phyloP scores from a whole-genome alignment of 2,888 invertebrate species.

The Stenodera caucasica region DNA sequence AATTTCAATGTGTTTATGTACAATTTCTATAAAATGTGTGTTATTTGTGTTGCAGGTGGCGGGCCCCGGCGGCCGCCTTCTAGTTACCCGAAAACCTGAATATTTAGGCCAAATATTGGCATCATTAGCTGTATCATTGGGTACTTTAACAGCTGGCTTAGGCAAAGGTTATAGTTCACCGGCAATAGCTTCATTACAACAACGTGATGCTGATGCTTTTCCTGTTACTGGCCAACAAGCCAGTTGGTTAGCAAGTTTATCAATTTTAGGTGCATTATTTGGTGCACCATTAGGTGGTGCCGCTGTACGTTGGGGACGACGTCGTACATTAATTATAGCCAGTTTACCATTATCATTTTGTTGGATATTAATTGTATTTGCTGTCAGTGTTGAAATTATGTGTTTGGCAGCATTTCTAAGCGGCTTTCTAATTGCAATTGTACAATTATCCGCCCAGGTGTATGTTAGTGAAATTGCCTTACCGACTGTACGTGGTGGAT shows the following conservation, averaged over 20 bases:
- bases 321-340: constrained; percentile 69
- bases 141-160: constrained; percentile 77
- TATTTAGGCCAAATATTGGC: constrained; percentile 68
- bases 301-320: constrained; percentile 73
- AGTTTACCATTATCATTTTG: constrained; percentile 77
- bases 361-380: constrained; percentile 80
- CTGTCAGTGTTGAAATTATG: constrained; percentile 77
- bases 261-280: constrained; percentile 76
- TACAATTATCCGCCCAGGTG: constrained; percentile 60
- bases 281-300: constrained; percentile 80
- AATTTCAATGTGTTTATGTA: too few relatives aligned
- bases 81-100: constrained; percentile 50
- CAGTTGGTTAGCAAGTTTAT: constrained; percentile 80
- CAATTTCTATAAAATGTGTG: not conserved
- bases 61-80: constrained; percentile 47
- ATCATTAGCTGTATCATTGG: constrained; percentile 76
- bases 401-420: constrained; percentile 83
- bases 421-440: constrained; percentile 61
- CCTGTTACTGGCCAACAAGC: constrained; percentile 73
- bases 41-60: constrained; percentile 41
- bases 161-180: constrained; percentile 84
- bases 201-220: constrained; percentile 64
- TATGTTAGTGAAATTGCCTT: constrained; percentile 92
- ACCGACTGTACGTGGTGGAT: constrained; percentile 81
- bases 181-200: constrained; percentile 73